Conservation (phyloP, 2,888 invertebrate genomes). For the Drosophila prostipennis region DNA sequence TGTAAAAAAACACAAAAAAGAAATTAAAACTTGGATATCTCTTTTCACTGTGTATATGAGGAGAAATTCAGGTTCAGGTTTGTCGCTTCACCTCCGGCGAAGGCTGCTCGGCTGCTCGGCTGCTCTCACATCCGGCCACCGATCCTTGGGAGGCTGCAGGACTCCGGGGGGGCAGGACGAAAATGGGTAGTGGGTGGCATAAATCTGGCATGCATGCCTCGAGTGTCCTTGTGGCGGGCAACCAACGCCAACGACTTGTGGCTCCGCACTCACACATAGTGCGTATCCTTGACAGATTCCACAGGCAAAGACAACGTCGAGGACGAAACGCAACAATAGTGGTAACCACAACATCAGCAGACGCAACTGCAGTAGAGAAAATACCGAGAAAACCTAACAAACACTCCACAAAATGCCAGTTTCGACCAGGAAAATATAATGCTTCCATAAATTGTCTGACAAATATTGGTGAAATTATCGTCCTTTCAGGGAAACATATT, state of each 20-base stretch:
- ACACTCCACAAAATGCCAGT: slow-evolving; percentile 40
- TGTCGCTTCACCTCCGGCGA: slow-evolving; percentile 50
- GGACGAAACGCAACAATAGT: slow-evolving; percentile 43
- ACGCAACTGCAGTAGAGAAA: slow-evolving; percentile 2
- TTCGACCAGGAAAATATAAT: slow-evolving; percentile 9
- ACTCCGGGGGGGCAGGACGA: neutral
- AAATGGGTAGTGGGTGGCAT: slow-evolving; percentile 22
- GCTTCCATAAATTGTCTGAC: neutral
- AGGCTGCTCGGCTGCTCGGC: slow-evolving; percentile 36
- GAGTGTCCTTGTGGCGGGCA: slow-evolving; percentile 65
- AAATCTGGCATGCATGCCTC: slow-evolving; percentile 36
- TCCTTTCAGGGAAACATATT: neutral
- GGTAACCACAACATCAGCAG: slow-evolving; percentile 32
- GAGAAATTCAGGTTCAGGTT: slow-evolving; percentile 55
- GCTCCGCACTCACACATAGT: slow-evolving; percentile 39
- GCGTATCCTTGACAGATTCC: slow-evolving; percentile 56
- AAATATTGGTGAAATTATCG: neutral
- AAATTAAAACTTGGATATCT: no score
- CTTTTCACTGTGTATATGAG: no score
- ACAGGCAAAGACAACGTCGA: slow-evolving; percentile 54
- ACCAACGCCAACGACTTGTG: slow-evolving; percentile 56
- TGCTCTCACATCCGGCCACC: slow-evolving; percentile 34
- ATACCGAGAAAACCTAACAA: slow-evolving; percentile 30
- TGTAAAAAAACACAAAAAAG: no score
- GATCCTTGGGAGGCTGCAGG: slow-evolving; percentile 21